These are phyloP conservation scores for Sarotherodon lohbergeri DNA, from an alignment of 2,113 vertebrate genomes.

Conservation along the genomic window DNA sequence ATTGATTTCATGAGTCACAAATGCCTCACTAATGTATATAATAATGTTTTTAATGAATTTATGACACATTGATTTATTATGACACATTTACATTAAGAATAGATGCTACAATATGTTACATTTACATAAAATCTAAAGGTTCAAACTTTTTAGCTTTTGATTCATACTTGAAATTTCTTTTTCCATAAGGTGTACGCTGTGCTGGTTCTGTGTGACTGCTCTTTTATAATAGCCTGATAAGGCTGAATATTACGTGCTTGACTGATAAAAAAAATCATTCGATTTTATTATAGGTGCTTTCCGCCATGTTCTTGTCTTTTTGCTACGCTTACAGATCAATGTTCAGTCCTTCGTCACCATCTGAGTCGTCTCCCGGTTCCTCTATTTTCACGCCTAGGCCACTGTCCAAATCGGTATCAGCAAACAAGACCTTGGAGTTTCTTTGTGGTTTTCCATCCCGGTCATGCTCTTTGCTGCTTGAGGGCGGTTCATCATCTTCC, in stretches of 20 bases:
- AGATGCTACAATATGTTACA: background rate
- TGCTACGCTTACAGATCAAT: constrained; percentile 14
- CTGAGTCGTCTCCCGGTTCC: background rate
- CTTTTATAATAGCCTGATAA: background rate
- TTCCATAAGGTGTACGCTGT: background rate
- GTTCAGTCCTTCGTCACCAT: background rate
- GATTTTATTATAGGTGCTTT: constrained; percentile 1
- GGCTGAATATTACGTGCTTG: background rate
- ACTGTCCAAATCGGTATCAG: constrained; percentile 40
- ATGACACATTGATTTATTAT: background rate
- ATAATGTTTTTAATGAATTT: background rate
- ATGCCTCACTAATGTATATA: background rate
- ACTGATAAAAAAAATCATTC: background rate
- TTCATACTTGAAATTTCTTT: background rate
- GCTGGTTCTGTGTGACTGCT: background rate
- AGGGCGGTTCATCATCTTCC: constrained; percentile 28
- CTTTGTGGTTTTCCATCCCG: background rate
- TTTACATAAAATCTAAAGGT: background rate
- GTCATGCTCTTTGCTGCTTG: background rate
- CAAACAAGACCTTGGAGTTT: background rate
- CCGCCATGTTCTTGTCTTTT: background rate
- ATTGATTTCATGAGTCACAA: background rate
- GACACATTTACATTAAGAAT: background rate
- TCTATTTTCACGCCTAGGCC: constrained; percentile 40
- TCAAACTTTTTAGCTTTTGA: background rate